phyloP scores from a whole-genome alignment of 2,888 invertebrate genomes.

The Zaprionus lineosus region DNA sequence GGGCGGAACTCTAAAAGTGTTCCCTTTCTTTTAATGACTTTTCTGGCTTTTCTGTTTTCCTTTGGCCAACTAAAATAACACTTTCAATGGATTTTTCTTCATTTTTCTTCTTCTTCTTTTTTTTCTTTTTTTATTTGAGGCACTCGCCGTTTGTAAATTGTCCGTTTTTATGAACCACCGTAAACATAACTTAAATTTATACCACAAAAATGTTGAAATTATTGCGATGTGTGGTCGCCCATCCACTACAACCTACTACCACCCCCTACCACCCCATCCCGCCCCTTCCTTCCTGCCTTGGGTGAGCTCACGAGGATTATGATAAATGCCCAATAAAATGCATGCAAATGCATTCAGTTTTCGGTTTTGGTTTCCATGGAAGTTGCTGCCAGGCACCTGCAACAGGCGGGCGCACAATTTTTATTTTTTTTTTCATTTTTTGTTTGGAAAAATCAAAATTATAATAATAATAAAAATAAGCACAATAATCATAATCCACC shows the following conservation, averaged over 20 bases:
- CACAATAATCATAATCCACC: constrained; percentile 30
- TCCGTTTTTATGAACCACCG: constrained; percentile 49
- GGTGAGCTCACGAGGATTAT: constrained; percentile 1
- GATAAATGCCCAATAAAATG: constrained; percentile 19
- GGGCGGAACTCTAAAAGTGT: constrained; percentile 67
- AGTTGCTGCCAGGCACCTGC: constrained; percentile 48
- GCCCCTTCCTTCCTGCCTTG: background rate
- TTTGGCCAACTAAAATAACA: constrained; percentile 66
- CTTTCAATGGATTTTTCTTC: constrained; percentile 44
- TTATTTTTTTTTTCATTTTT: constrained; percentile 28
- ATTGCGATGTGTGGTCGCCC: constrained; percentile 17
- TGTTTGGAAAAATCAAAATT: constrained; percentile 42
- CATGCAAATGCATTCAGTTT: constrained; percentile 34
- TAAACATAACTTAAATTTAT: constrained; percentile 53
- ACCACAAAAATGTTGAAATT: constrained; percentile 21
- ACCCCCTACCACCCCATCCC: too few relatives aligned
- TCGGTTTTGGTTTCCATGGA: constrained; percentile 33
- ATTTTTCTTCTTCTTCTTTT: too few relatives aligned
- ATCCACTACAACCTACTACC: too few relatives aligned
- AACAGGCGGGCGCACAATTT: constrained; percentile 17
- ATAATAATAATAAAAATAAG: constrained; percentile 27
- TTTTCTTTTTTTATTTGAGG: too few relatives aligned
- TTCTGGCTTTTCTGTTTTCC: constrained; percentile 48
- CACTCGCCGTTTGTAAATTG: too few relatives aligned
- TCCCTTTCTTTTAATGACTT: constrained; percentile 48